phyloP scores from a whole-genome alignment of 2,113 vertebrate species.

The Grammomys surdaster region DNA sequence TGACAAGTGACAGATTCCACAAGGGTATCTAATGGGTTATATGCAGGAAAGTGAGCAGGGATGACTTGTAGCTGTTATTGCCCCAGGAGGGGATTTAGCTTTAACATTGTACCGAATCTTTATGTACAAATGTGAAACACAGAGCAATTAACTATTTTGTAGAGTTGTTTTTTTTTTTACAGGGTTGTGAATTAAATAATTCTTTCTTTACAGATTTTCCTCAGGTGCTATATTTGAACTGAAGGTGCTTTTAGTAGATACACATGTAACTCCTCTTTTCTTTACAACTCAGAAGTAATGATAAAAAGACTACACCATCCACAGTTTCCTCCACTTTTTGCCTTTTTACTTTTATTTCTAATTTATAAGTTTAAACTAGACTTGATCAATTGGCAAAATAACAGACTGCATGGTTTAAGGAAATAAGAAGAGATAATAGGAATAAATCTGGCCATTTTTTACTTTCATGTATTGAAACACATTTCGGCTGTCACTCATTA shows the following conservation, averaged over 20 bases:
- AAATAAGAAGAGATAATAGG: conserved; percentile 37
- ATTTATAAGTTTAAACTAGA: conserved; percentile 51
- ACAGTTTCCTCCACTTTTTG: conserved; percentile 61
- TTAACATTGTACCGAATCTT: conserved; percentile 58
- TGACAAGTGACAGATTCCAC: conserved; percentile 67
- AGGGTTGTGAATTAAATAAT: conserved; percentile 26
- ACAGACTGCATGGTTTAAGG: conserved; percentile 53
- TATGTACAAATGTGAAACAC: conserved; percentile 65
- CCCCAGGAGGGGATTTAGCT: conserved; percentile 60
- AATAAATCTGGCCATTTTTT: conserved; percentile 66
- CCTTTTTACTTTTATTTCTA: conserved; percentile 42
- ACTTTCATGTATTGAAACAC: conserved; percentile 59
- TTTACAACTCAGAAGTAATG: conserved; percentile 29
- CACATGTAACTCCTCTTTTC: conserved; percentile 10
- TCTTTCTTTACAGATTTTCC: conserved; percentile 14
- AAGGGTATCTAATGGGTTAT: conserved; percentile 59
- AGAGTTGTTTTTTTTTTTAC: conserved; percentile 63
- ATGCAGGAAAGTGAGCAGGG: conserved; percentile 47
- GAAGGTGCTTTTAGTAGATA: conserved; percentile 47
- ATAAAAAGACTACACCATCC: not conserved
- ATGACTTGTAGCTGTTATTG: conserved; percentile 58
- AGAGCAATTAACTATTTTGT: conserved; percentile 68
- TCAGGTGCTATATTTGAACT: conserved; percentile 50
- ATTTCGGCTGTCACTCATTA: conserved; percentile 44
- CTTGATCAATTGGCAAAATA: conserved; percentile 54